A percentile compares a stretch with the other conserved stretches of the same genome.
Evolutionary conservation across 2,797 vertebrate genomes (phyloP).

Genomic region (Steatocranus sp.): DNA sequence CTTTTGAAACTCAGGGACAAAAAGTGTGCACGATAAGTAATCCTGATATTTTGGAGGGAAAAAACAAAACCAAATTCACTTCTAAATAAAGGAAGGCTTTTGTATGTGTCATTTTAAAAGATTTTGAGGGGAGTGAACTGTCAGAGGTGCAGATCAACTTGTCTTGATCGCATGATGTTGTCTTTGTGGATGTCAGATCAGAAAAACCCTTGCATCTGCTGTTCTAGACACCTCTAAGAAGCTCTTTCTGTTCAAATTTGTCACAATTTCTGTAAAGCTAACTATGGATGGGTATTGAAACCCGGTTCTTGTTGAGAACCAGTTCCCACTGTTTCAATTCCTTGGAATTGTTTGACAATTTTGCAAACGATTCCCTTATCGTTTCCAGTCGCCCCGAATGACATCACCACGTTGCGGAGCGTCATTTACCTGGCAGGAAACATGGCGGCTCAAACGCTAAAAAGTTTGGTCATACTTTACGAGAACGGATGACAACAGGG

Average conservation of each 20-base stretch:
- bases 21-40: not conserved
- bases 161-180: not conserved
- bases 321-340: too few species aligned
- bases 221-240: not conserved
- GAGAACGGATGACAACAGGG: too few species aligned
- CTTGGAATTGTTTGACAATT: too few species aligned
- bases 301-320: too few species aligned
- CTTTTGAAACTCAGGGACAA: not conserved
- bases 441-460: too few species aligned
- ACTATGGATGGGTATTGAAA: too few species aligned
- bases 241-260: not conserved
- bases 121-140: not conserved
- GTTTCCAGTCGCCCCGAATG: too few species aligned
- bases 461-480: too few species aligned
- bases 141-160: not conserved
- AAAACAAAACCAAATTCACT: not conserved
- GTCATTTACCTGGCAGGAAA: too few species aligned
- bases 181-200: not conserved
- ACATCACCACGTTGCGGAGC: too few species aligned
- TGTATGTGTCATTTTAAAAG: not conserved
- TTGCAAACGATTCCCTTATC: too few species aligned
- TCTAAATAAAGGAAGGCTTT: not conserved
- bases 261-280: not conserved
- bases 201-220: not conserved
- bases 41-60: accelerated